These are phyloP conservation scores for Ardeotis arabs DNA, from an alignment of 2,113 vertebrate genomes.

Conservation along the genomic window DNA sequence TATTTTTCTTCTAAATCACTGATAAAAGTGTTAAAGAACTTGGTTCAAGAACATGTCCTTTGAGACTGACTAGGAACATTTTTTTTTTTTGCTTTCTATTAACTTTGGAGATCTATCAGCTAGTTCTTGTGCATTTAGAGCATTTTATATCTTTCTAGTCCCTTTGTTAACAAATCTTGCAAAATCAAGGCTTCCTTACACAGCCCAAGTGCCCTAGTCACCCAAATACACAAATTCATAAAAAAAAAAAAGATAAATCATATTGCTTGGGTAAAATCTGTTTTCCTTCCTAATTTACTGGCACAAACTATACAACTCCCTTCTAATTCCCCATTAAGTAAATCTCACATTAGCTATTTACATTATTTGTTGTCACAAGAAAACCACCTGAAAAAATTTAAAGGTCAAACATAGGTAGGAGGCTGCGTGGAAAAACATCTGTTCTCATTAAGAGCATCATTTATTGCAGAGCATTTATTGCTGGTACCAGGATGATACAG, in stretches of 20 bases:
- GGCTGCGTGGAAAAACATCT: background rate
- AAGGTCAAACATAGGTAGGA: background rate
- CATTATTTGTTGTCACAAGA: background rate
- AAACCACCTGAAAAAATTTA: background rate
- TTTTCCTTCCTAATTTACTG: background rate
- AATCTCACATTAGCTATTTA: background rate
- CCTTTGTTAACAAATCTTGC: background rate
- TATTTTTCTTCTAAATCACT: background rate
- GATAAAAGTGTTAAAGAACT: background rate
- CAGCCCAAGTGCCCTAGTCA: background rate
- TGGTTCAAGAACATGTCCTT: background rate
- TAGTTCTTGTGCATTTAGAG: background rate
- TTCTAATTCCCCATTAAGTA: background rate
- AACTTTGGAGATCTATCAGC: background rate
- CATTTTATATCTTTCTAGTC: background rate
- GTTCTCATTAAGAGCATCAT: background rate
- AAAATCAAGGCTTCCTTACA: background rate
- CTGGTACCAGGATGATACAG: background rate
- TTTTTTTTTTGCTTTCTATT: background rate
- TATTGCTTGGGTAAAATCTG: background rate
- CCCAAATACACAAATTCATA: background rate
- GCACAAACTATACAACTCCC: background rate
- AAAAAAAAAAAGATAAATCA: background rate
- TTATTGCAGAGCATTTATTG: background rate
- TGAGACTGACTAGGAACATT: background rate